Evolutionary conservation across 2,797 vertebrate species (phyloP).

Genomic region (Lagorchestes hirsutus): DNA sequence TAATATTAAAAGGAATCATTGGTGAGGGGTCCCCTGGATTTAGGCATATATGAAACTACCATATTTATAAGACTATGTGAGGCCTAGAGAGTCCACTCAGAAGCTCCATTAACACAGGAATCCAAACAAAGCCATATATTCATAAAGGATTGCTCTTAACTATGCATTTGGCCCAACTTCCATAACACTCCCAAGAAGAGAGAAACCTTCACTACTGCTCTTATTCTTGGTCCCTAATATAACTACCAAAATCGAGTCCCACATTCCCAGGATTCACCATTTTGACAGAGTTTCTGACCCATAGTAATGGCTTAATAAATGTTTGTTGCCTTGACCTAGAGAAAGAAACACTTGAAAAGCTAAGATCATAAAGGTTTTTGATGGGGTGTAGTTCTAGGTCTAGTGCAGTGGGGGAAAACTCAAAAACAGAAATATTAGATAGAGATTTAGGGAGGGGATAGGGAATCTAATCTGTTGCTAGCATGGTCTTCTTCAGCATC

Average conservation of each 20-base stretch:
- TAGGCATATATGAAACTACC: neutral
- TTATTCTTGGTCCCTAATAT: neutral
- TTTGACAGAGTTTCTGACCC: neutral
- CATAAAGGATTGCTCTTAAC: neutral
- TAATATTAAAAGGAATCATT: neutral
- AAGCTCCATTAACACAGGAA: neutral
- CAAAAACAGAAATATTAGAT: neutral
- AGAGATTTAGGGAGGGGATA: neutral
- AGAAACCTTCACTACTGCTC: neutral
- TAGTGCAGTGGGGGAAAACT: neutral
- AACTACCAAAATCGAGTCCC: too few species aligned
- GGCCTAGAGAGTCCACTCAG: neutral
- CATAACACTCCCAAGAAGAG: neutral
- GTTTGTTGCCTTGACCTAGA: neutral
- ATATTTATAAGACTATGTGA: neutral
- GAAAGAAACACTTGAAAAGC: neutral
- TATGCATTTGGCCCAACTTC: neutral
- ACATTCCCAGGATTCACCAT: neutral
- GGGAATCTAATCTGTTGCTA: neutral
- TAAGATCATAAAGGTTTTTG: neutral
- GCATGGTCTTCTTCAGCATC: too few species aligned
- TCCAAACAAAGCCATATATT: neutral
- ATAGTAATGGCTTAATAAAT: neutral
- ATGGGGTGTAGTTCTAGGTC: neutral
- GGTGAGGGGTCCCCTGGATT: neutral